Evolutionary conservation across 2,888 invertebrate genomes (phyloP).

Genomic region (Resseliella maxima): DNA sequence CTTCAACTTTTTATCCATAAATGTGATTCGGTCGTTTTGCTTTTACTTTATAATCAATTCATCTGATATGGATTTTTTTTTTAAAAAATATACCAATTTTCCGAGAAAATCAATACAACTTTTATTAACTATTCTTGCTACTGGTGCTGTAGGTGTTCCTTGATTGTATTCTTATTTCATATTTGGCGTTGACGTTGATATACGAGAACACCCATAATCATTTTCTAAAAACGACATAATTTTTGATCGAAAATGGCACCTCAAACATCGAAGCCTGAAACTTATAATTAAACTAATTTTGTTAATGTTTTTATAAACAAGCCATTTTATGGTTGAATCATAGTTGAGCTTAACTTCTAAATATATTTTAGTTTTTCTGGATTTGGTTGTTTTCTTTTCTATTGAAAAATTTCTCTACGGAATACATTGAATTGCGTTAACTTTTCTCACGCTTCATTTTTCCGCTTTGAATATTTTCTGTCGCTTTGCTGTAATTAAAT

Average conservation of each 20-base stretch:
- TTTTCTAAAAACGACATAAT: neutral
- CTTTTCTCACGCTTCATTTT: constrained; percentile 48
- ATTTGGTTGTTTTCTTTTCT: too few relatives aligned
- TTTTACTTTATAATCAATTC: constrained; percentile 14
- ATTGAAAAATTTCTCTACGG: too few relatives aligned
- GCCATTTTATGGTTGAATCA: too few relatives aligned
- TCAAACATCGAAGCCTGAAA: neutral
- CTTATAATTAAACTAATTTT: constrained; percentile 8
- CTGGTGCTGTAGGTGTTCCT: too few relatives aligned
- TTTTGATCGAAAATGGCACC: neutral
- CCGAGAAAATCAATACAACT: constrained; percentile 13
- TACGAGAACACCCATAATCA: neutral
- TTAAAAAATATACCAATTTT: neutral
- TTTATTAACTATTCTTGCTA: too few relatives aligned
- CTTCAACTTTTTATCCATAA: too few relatives aligned
- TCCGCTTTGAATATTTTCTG: neutral
- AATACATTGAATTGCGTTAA: constrained; percentile 23
- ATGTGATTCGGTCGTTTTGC: neutral
- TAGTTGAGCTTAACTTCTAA: neutral
- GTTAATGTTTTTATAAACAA: neutral
- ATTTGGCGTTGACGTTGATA: too few relatives aligned
- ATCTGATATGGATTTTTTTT: neutral
- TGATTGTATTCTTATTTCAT: too few relatives aligned
- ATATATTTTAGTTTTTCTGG: too few relatives aligned
- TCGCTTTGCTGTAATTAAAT: neutral